phyloP scores from a whole-genome alignment of 2,888 invertebrate genomes.

The Machimus rusticus region DNA sequence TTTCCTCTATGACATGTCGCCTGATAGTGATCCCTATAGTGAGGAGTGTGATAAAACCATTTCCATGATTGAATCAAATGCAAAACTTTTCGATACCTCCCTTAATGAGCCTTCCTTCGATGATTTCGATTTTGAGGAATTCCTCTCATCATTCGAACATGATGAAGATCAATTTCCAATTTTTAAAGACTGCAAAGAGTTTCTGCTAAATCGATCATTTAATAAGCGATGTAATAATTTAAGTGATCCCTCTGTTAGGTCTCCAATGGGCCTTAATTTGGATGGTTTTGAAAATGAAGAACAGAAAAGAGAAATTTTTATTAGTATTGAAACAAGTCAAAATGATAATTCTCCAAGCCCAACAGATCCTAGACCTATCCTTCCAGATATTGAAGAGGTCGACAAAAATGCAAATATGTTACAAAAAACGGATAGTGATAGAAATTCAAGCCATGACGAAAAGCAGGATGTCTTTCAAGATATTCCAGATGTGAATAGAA shows the following conservation, averaged over 20 bases:
- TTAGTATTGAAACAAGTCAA: constrained; percentile 60
- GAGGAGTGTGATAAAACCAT: constrained; percentile 65
- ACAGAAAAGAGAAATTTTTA: constrained; percentile 58
- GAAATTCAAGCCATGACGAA: background rate
- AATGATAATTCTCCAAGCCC: constrained; percentile 57
- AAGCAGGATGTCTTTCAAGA: constrained; percentile 5
- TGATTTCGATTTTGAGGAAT: constrained; percentile 71
- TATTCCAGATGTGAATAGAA: constrained; percentile 4
- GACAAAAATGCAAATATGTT: constrained; percentile 59
- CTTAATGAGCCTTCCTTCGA: constrained; percentile 66
- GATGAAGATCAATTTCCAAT: constrained; percentile 62
- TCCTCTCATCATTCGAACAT: constrained; percentile 74
- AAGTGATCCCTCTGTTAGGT: constrained; percentile 38
- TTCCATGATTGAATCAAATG: constrained; percentile 19
- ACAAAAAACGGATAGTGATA: constrained; percentile 52
- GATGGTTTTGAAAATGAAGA: constrained; percentile 24
- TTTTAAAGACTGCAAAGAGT: constrained; percentile 63
- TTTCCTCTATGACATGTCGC: constrained; percentile 61
- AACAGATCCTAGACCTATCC: constrained; percentile 51
- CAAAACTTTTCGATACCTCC: constrained; percentile 51
- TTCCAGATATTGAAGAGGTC: constrained; percentile 58
- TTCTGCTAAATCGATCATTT: constrained; percentile 51
- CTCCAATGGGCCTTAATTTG: background rate
- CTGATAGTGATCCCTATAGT: constrained; percentile 58
- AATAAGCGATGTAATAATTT: constrained; percentile 42